Evolutionary conservation across 2,113 vertebrate genomes (phyloP), one percentile per base, ranked within the genome.

Genomic region (Megalops atlanticus): DNA sequence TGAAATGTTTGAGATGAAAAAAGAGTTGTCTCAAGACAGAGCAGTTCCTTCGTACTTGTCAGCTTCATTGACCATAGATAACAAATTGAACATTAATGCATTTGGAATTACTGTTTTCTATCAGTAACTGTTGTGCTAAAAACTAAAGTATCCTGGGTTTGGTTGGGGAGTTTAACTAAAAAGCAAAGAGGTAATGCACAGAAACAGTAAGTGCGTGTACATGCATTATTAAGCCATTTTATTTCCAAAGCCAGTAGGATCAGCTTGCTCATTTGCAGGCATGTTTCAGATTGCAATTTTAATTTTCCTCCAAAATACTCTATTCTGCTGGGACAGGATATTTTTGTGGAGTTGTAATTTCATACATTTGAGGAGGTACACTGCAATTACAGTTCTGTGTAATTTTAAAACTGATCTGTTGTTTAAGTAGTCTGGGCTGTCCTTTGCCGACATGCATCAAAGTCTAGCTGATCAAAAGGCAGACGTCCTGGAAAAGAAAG

Each of bases 21-120:
- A 43, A 33, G 27, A 70, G 41, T 38, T 70, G 31, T 70, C 40
- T 33, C 7, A 33, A 64, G 73, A 69, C n/a, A 15, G 31, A 41
- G 31, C 40, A 58, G 45, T 69, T 76, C 54, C 40, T 76, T 70
- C 74, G 47, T 69, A 24, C 54, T 49, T 76, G 80, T 81, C 58
- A 45, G 31, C 76, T 76, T 38, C 80, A 81, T 81, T 76, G 80
- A 70, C 80, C 80, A 39, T 33, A 70, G 80, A 81, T 76, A 68
- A 81, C 80, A 81, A 76, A 76, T 81, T 74, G 18, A 75, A 27
- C 73, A 75, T 74, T 45, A 80, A 80, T 52, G 43, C 45, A 43
- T 52, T 27, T 76, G 31, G 10, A 45, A 43, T 69, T 12, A 41
- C 27, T 76, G 39, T 76, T 81, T 76, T 76, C 74, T 69, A 58